These are phyloP conservation scores for Epinephelus awoara DNA, from an alignment of 2,797 vertebrate species.

Conservation along the genomic window DNA sequence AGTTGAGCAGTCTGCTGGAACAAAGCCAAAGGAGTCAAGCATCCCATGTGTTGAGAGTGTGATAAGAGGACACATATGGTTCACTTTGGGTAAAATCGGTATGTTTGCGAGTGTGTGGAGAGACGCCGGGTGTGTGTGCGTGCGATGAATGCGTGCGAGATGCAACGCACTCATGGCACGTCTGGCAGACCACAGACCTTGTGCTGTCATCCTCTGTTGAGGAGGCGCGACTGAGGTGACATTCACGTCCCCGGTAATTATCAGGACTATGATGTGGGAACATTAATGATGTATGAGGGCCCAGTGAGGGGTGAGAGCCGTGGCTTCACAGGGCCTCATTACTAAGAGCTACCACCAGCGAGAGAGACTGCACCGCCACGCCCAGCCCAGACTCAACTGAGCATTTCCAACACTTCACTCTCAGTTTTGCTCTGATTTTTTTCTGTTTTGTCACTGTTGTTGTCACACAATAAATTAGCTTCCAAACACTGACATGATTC, in stretches of 20 bases:
- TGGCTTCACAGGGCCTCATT: slow-evolving; percentile 84
- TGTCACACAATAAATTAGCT: slow-evolving; percentile 45
- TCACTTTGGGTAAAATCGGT: slow-evolving; percentile 61
- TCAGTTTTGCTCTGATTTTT: slow-evolving; percentile 40
- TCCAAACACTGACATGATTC: slow-evolving; percentile 29
- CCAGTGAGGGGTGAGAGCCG: slow-evolving; percentile 78
- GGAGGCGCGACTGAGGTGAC: slow-evolving; percentile 82
- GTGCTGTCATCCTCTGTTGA: slow-evolving; percentile 78
- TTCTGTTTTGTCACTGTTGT: slow-evolving; percentile 39
- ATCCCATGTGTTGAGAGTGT: slow-evolving; percentile 56
- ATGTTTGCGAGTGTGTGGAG: slow-evolving; percentile 46
- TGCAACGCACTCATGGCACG: slow-evolving; percentile 36
- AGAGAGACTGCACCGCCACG: slow-evolving; percentile 57
- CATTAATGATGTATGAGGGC: slow-evolving; percentile 89
- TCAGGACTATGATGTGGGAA: slow-evolving; percentile 86
- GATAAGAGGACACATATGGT: slow-evolving; percentile 70
- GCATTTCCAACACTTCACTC: slow-evolving; percentile 48
- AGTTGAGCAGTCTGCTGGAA: slow-evolving; percentile 50
- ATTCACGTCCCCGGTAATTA: slow-evolving; percentile 87
- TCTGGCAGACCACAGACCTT: slow-evolving; percentile 78
- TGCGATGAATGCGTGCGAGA: slow-evolving; percentile 39
- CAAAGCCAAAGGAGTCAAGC: slow-evolving; percentile 57
- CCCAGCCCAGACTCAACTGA: slow-evolving; percentile 52
- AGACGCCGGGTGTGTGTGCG: slow-evolving; percentile 18
- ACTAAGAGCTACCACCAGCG: slow-evolving; percentile 70